Evolutionary conservation across 2,888 invertebrate genomes (phyloP).

Genomic region (Himalopsyche anomala): DNA sequence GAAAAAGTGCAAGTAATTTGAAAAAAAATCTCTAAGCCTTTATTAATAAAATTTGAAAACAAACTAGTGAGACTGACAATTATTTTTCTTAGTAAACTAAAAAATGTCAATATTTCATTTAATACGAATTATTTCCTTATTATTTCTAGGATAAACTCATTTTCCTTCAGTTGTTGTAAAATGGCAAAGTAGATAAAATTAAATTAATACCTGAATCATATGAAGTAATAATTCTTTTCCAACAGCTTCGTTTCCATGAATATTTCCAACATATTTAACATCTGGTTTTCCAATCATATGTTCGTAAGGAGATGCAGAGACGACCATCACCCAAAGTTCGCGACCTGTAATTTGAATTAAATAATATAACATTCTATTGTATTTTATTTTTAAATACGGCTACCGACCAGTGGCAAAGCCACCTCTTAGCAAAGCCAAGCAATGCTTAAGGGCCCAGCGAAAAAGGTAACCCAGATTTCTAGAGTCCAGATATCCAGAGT

Average conservation of each 20-base stretch:
- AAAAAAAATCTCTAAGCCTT: too few relatives aligned
- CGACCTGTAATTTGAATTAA: constrained; percentile 78
- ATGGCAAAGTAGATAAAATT: background rate
- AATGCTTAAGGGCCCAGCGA: too few relatives aligned
- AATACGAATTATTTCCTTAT: background rate
- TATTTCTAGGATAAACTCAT: too few relatives aligned
- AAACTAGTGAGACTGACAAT: too few relatives aligned
- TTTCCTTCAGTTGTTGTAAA: background rate
- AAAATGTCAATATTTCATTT: too few relatives aligned
- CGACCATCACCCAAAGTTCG: constrained; percentile 96
- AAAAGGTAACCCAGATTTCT: too few relatives aligned
- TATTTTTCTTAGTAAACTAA: too few relatives aligned
- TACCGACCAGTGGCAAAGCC: too few relatives aligned
- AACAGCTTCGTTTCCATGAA: constrained; percentile 98
- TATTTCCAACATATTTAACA: constrained; percentile 98
- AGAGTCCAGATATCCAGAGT: too few relatives aligned
- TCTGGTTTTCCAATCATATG: constrained; percentile 97
- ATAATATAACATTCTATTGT: background rate
- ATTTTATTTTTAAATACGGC: constrained; percentile 53
- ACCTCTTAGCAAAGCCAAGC: too few relatives aligned
- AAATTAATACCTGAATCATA: constrained; percentile 84
- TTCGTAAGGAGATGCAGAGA: constrained; percentile 92
- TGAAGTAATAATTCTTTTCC: constrained; percentile 96
- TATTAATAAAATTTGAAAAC: background rate
- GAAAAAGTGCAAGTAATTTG: too few relatives aligned